These are phyloP conservation scores for Ferrisia virgata DNA, from an alignment of 2,888 invertebrate genomes.

Conservation along the genomic window DNA sequence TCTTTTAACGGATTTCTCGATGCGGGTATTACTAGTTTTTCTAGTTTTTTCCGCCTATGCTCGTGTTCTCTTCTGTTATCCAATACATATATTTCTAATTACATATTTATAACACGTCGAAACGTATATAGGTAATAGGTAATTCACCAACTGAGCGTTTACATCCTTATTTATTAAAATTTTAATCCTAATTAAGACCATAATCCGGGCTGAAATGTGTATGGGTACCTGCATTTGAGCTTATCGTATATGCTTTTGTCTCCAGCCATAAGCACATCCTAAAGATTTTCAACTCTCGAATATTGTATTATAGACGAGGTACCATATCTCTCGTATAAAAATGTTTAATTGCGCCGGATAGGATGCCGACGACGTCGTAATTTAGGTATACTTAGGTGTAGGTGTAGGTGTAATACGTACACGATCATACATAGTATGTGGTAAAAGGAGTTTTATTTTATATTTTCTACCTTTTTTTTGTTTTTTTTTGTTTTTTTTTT, in stretches of 20 bases:
- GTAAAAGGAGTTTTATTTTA: not conserved
- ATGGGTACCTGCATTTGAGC: slow-evolving; percentile 21
- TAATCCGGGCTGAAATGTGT: slow-evolving; percentile 21
- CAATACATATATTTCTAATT: not conserved
- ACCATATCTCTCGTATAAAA: too few relatives aligned
- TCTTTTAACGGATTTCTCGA: not conserved
- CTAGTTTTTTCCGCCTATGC: not conserved
- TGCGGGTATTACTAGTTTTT: slow-evolving; percentile 6
- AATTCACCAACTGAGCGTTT: slow-evolving; percentile 7
- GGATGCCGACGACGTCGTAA: too few relatives aligned
- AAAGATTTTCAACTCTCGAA: not conserved
- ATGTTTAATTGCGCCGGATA: not conserved
- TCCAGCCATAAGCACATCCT: not conserved
- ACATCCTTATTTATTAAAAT: slow-evolving; percentile 26
- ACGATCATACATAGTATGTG: too few relatives aligned
- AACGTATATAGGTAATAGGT: not conserved
- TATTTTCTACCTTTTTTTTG: not conserved
- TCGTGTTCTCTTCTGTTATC: not conserved
- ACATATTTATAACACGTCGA: not conserved
- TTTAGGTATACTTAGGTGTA: too few relatives aligned
- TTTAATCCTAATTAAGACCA: slow-evolving; percentile 22
- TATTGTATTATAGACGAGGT: not conserved
- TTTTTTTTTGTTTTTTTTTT: not conserved
- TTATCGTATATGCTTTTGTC: not conserved
- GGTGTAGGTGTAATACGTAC: not conserved